Evolutionary conservation across 2,113 vertebrate species (phyloP).

Genomic region (Lepisosteus osseus): DNA sequence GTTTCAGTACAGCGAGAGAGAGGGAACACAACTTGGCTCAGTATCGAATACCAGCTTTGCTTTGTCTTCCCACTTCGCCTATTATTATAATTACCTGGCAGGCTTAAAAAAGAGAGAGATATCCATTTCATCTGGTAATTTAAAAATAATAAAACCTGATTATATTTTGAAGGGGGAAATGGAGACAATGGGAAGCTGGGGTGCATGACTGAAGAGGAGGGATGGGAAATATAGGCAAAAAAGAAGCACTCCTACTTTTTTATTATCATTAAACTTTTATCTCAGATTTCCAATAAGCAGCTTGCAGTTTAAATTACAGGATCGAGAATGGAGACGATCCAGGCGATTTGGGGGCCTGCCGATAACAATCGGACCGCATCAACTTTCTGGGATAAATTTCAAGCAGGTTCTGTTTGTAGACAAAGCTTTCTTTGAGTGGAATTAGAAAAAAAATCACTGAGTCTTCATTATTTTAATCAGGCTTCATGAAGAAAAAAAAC

Average conservation of each 20-base stretch:
- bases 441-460: slow-evolving; percentile 50
- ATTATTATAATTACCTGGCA: slow-evolving; percentile 50
- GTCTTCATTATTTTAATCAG: slow-evolving; percentile 64
- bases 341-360: slow-evolving; percentile 56
- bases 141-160: slow-evolving; percentile 28
- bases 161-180: neutral
- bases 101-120: slow-evolving; percentile 42
- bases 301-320: slow-evolving; percentile 73
- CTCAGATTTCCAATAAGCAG: slow-evolving; percentile 74
- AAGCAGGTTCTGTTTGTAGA: slow-evolving; percentile 65
- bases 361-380: slow-evolving; percentile 73
- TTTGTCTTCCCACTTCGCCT: slow-evolving; percentile 17
- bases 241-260: slow-evolving; percentile 22
- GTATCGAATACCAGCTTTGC: slow-evolving; percentile 28
- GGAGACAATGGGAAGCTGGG: slow-evolving; percentile 25
- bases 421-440: slow-evolving; percentile 79
- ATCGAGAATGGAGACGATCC: slow-evolving; percentile 61
- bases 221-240: slow-evolving; percentile 20
- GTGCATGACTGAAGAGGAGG: slow-evolving; percentile 28
- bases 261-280: slow-evolving; percentile 60
- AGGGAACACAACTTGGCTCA: slow-evolving; percentile 14
- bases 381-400: slow-evolving; percentile 72
- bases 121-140: slow-evolving; percentile 46
- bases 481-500: slow-evolving; percentile 22
- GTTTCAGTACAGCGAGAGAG: neutral